These are phyloP conservation scores for Beroe forskalii DNA, from an alignment of 37 sponge, comb jelly and placozoan species.

Conservation along the genomic window DNA sequence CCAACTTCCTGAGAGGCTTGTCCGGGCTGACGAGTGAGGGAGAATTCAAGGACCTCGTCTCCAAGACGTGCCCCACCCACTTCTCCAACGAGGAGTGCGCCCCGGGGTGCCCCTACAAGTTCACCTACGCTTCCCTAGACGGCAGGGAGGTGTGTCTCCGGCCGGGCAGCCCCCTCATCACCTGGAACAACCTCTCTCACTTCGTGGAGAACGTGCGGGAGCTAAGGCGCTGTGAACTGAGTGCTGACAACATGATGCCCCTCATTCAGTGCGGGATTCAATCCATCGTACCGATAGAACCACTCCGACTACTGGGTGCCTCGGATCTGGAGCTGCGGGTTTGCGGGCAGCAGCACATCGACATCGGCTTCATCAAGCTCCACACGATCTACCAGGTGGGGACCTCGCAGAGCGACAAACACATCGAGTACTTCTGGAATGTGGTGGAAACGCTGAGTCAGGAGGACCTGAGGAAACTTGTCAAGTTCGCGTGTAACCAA, in stretches of 20 bases:
- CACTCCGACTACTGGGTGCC: slow-evolving; percentile 74
- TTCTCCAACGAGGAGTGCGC: slow-evolving; percentile 20
- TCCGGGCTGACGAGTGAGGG: neutral
- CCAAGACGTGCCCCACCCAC: slow-evolving; percentile 16
- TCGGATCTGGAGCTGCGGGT: slow-evolving; percentile 82
- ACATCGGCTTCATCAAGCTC: slow-evolving; percentile 85
- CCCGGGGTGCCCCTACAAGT: slow-evolving; percentile 50
- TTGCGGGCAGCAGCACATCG: slow-evolving; percentile 82
- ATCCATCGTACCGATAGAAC: slow-evolving; percentile 84
- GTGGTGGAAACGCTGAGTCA: slow-evolving; percentile 86
- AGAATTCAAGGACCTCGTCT: slow-evolving; percentile 35
- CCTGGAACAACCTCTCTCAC: slow-evolving; percentile 72
- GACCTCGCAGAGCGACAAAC: slow-evolving; percentile 81
- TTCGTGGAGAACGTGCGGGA: slow-evolving; percentile 72
- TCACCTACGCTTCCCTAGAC: slow-evolving; percentile 38
- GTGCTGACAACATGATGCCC: slow-evolving; percentile 67
- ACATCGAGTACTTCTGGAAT: slow-evolving; percentile 94
- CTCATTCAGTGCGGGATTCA: slow-evolving; percentile 81
- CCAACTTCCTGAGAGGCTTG: slow-evolving; percentile 71
- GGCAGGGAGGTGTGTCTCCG: slow-evolving; percentile 12
- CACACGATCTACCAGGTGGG: slow-evolving; percentile 97
- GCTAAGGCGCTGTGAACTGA: slow-evolving; percentile 72
- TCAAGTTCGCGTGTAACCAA: slow-evolving; percentile 99
- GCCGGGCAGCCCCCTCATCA: slow-evolving; percentile 39
- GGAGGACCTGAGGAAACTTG: slow-evolving; percentile 89